A percentile compares a stretch with the other conserved stretches of the same genome.
Evolutionary conservation across 2,113 vertebrate genomes (phyloP).

Genomic region (Glaucidium brasilianum): DNA sequence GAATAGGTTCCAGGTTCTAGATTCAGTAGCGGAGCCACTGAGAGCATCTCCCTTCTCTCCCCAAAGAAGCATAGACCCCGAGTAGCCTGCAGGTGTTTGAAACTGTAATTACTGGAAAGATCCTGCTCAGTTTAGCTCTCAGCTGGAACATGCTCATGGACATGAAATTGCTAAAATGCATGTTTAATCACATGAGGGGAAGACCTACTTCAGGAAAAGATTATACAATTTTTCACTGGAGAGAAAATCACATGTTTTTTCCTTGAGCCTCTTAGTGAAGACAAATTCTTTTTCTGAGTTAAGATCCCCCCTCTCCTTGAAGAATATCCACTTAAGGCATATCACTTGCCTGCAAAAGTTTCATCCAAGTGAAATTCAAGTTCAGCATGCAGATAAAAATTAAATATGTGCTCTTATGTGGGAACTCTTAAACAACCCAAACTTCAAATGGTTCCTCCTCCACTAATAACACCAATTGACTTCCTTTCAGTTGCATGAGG

Average conservation of each 20-base stretch:
- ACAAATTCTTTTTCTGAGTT: neutral
- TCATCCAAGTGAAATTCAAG: neutral
- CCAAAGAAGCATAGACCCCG: fast-evolving
- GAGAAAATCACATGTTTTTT: neutral
- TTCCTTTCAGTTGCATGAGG: neutral
- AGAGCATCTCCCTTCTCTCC: neutral
- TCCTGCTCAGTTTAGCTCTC: neutral
- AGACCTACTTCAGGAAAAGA: neutral
- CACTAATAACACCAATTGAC: neutral
- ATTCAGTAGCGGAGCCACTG: neutral
- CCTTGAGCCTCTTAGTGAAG: neutral
- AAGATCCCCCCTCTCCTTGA: neutral
- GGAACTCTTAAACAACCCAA: neutral
- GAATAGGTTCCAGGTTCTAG: neutral
- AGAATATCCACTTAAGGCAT: neutral
- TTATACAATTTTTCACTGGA: neutral
- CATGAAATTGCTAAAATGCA: neutral
- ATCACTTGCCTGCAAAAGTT: neutral
- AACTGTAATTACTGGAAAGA: neutral
- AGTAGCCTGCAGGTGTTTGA: neutral
- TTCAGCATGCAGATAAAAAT: neutral
- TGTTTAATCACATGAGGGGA: neutral
- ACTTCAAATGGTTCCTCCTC: neutral
- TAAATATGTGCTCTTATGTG: neutral
- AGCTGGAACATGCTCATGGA: neutral